Base-by-base conservation (phyloP, 2,113 vertebrate species). In the Aphyosemion australe region DNA sequence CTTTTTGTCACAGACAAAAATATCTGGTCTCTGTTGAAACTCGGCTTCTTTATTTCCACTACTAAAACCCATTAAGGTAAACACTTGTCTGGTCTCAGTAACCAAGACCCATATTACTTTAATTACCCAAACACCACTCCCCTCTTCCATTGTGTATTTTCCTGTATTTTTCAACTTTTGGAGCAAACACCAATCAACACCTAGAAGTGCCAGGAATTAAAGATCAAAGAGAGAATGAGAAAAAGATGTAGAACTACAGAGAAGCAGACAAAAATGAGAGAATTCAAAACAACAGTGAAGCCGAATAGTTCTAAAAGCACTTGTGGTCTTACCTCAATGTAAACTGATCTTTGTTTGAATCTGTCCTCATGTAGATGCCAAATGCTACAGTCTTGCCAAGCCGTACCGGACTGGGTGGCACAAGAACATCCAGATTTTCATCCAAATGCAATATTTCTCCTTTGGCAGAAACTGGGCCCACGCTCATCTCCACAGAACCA, bases 351-450 rank as follows among this genome's bases (percentile, higher is more conserved):
- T 78, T 89, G 31, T 80, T 72, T 0, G 96, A 95, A 55, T 90
- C 79, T 0, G 94, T 89, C 66, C 87, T 90, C 90, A 98, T 93
- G 62, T 92, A 94, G 42, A 98, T 65, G 4, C 93, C 87, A 61
- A 98, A 97, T 46, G 93, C 93, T 72, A 96, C 94, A 0, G 90
- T 88, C 18, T 94, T 96, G 10, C 95, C 96, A 46, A 95, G 95
- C 43, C 93, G 94, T 57, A 99, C 87, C 0, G 96, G 95, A 65
- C 91, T 95, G 57, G 94, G 88, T 0, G 96, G 95, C 4, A 95
- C 92, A 1, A 93, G 85, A 71, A 99, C 89, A 68, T 94, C 73
- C 0, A 99, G 45, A 15, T 95, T 96, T 16, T 92, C 89, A 56
- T 98, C 97, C 42, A 99, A 90, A 69, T 76, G 90, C 77, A 97